phyloP scores from a whole-genome alignment of 2,888 invertebrate species.

The Eulithis testata region DNA sequence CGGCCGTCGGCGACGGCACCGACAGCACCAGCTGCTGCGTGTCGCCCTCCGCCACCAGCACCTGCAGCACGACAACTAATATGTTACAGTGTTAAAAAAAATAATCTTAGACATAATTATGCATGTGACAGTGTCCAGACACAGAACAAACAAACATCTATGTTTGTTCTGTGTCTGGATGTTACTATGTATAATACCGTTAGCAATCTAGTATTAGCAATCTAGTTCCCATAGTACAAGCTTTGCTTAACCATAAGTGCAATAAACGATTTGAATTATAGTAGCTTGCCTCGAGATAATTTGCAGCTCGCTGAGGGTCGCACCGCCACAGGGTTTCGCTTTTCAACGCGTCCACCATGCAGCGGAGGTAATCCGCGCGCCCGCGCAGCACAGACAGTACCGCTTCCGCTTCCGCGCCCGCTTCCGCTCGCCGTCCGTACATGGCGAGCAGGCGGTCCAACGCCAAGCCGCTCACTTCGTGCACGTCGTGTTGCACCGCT shows the following conservation, averaged over 20 bases:
- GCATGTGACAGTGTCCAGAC: too few species aligned
- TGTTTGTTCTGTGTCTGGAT: too few species aligned
- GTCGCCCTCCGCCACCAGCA: neutral
- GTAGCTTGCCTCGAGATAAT: conserved; percentile 13
- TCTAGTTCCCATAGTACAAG: too few species aligned
- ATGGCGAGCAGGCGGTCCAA: conserved; percentile 16
- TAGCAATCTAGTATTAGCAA: too few species aligned
- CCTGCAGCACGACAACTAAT: too few species aligned
- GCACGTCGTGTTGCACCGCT: conserved; percentile 2
- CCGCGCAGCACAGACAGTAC: neutral
- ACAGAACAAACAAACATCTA: too few species aligned
- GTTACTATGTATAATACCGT: too few species aligned
- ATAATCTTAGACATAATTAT: too few species aligned
- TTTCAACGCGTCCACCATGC: neutral
- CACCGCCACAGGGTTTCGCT: neutral
- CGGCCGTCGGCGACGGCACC: too few species aligned
- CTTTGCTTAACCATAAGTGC: too few species aligned
- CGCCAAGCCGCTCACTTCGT: conserved; percentile 17
- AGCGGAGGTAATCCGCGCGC: neutral
- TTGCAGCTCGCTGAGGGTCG: conserved; percentile 15
- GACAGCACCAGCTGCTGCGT: conserved; percentile 13
- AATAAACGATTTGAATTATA: too few species aligned
- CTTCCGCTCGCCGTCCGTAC: neutral
- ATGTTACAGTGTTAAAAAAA: too few species aligned
- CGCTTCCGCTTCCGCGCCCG: neutral